phyloP scores from a whole-genome alignment of 2,113 vertebrate genomes.

The Nesospiza acunhae region DNA sequence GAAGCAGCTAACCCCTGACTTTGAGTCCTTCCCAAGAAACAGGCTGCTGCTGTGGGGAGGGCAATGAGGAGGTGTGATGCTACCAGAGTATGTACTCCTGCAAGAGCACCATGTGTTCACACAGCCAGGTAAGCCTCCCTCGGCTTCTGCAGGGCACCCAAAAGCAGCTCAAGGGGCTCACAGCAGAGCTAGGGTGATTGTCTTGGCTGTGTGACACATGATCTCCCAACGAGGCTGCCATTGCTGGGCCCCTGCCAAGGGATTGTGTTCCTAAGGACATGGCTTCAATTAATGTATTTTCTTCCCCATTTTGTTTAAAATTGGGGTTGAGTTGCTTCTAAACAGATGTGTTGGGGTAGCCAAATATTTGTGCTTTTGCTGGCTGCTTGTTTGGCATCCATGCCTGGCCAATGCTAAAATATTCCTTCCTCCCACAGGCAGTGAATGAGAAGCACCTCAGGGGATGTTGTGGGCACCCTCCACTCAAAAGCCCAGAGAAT shows the following conservation, averaged over 20 bases:
- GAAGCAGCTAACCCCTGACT: background rate
- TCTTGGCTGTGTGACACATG: background rate
- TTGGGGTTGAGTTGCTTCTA: conserved; percentile 39
- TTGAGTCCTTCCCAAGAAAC: background rate
- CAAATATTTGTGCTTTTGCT: conserved; percentile 50
- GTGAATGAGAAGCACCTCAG: background rate
- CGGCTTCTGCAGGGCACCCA: background rate
- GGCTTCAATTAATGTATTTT: conserved; percentile 56
- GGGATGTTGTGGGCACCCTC: background rate
- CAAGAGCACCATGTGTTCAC: fast-evolving
- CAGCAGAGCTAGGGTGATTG: background rate
- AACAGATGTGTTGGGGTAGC: conserved; percentile 49
- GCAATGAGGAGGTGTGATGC: background rate
- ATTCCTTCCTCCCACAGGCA: background rate
- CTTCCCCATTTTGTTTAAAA: conserved; percentile 49
- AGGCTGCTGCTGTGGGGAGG: background rate
- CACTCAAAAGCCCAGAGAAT: background rate
- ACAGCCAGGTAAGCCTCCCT: background rate
- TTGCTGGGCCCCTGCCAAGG: background rate
- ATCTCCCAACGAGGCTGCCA: background rate
- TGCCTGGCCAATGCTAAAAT: background rate
- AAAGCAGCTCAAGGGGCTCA: background rate
- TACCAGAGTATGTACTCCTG: background rate
- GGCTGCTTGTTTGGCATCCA: conserved; percentile 14
- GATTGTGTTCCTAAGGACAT: background rate